Base-by-base conservation (phyloP, 2,797 vertebrate species). In the Malacoctenus gilli region DNA sequence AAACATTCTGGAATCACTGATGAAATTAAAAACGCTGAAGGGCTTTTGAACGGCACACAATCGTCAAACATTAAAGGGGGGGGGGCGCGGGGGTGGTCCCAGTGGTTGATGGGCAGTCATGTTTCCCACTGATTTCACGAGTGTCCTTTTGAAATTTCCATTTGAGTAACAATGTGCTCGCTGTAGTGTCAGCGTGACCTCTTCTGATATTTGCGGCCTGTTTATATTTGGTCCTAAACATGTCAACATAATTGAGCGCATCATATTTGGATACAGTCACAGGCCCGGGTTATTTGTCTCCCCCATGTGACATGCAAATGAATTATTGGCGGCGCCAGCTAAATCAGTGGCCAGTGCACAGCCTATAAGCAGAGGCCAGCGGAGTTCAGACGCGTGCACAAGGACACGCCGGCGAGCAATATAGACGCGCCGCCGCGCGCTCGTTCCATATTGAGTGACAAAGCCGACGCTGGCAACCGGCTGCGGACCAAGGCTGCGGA, bases 141-240 rank as follows among this genome's bases (percentile, higher is more conserved):
- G 49, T 31, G 70, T 71, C 65, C 66, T 65, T 83, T 75, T 69
- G 37, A 68, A n/a, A 69, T 75, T 68, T 74, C 55, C 54, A 76
- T 68, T 76, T 87, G 69, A 80, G 39, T 72, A 83, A 77, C 69
- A 82, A 51, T 74, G 66, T 41, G 75, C 65, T 82, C 75, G 75
- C 66, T 67, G 60, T 43, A 38, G 61, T 83, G 76, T 85, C 85
- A 83, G 56, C 1, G 44, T 87, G 85, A 87, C 80, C 80, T 84
- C 75, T 76, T 77, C 49, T 71, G 77, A 79, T 85, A 84, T 85
- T 77, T 85, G 76, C 68, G 41, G 72, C 66, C 60, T 79, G 78
- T 83, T 87, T 87, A 82, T 79, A 62, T 77, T 75, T 77, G 78
- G 78, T 79, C 75, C 76, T 78, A 86, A 84, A 80, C 72, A 75